phyloP scores from a whole-genome alignment of 2,113 vertebrate genomes.

The Trematocara variabile region DNA sequence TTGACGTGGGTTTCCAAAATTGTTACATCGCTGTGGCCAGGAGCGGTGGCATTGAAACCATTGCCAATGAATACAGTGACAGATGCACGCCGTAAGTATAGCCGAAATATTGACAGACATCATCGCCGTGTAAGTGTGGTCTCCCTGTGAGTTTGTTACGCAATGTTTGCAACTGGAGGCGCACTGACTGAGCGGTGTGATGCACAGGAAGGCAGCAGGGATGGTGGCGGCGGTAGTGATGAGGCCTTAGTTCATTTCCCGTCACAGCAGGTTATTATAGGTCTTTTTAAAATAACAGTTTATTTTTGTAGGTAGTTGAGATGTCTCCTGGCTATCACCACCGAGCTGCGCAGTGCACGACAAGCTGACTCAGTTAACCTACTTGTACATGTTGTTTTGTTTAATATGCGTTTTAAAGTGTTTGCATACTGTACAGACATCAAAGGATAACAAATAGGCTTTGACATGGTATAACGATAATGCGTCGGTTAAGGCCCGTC shows the following conservation, averaged over 20 bases:
- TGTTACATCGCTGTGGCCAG: constrained; percentile 91
- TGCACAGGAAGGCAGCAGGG: background rate
- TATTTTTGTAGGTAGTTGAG: background rate
- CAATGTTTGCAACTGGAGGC: constrained; percentile 36
- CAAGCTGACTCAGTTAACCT: background rate
- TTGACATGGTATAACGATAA: background rate
- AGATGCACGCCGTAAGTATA: constrained; percentile 93
- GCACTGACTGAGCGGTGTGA: background rate
- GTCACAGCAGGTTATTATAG: constrained; percentile 5
- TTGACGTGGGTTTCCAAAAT: constrained; percentile 92
- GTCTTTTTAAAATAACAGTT: background rate
- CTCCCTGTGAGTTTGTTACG: constrained; percentile 47
- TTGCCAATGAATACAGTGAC: constrained; percentile 96
- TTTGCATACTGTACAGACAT: background rate
- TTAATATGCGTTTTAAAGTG: background rate
- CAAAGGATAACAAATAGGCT: background rate
- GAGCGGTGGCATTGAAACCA: constrained; percentile 93
- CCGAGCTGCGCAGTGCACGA: background rate
- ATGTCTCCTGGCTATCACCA: background rate
- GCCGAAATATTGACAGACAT: background rate
- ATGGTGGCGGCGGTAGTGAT: background rate
- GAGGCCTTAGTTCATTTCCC: constrained; percentile 21
- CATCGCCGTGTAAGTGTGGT: constrained; percentile 13
- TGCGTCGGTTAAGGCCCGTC: background rate
- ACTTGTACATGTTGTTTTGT: background rate